Percentiles rank a stretch among this genome's conserved stretches.
Conservation (phyloP, 2,888 invertebrate species). For the Papilio elwesi region DNA sequence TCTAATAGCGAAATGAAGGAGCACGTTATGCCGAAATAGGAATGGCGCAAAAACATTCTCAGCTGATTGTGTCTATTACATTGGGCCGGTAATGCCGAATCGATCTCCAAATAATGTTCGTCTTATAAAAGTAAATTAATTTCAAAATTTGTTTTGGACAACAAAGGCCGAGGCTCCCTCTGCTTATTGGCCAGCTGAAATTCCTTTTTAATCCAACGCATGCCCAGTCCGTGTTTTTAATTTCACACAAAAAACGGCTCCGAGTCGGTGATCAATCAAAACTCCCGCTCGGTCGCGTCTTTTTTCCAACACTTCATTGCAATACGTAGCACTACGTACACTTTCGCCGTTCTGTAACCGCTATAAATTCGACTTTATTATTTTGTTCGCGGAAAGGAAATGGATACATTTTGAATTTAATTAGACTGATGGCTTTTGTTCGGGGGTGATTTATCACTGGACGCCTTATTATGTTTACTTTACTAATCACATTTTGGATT, state of each 20-base stretch:
- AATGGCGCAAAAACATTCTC: slow-evolving; percentile 30
- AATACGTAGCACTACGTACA: slow-evolving; percentile 64
- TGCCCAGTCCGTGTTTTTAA: slow-evolving; percentile 80
- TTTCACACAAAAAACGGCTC: slow-evolving; percentile 80
- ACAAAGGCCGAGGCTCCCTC: slow-evolving; percentile 65
- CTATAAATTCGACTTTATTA: slow-evolving; percentile 76
- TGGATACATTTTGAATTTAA: slow-evolving; percentile 77
- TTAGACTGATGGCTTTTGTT: slow-evolving; percentile 73
- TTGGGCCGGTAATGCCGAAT: slow-evolving; percentile 60
- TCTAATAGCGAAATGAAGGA: slow-evolving; percentile 9
- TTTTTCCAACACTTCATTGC: slow-evolving; percentile 77
- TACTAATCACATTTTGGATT: slow-evolving; percentile 31
- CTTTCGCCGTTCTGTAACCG: slow-evolving; percentile 79
- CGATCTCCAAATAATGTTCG: slow-evolving; percentile 54
- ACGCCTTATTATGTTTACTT: slow-evolving; percentile 33
- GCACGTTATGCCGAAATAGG: slow-evolving; percentile 11
- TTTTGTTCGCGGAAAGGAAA: slow-evolving; percentile 78
- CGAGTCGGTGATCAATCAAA: slow-evolving; percentile 83
- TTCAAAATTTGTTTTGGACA: slow-evolving; percentile 67
- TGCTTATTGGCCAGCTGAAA: slow-evolving; percentile 71
- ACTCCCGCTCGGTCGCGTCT: slow-evolving; percentile 71
- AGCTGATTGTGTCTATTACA: slow-evolving; percentile 55
- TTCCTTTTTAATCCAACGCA: slow-evolving; percentile 81
- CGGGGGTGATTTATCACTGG: slow-evolving; percentile 53
- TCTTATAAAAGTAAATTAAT: slow-evolving; percentile 70